Base-by-base conservation (phyloP, 2,888 invertebrate genomes). In the Catonia carolina region DNA sequence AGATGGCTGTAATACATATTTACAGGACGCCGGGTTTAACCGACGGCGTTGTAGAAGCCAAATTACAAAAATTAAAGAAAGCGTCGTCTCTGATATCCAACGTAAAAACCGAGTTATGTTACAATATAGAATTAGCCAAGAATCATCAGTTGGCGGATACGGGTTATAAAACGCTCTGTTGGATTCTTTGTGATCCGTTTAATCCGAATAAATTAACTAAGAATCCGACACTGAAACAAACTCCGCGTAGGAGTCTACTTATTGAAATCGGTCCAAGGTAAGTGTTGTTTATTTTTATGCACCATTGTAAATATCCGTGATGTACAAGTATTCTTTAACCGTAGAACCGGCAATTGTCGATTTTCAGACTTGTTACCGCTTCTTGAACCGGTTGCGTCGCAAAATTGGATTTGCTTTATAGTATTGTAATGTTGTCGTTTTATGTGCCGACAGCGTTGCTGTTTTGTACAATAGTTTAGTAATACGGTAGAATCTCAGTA, bases 251-350 rank as follows among this genome's bases (percentile, higher is more conserved):
- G 60, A 70, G 74, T 23, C 62, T 77, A 10, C 63, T 92, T 5
- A 79, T 95, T 66, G 95, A 95, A 79, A 88, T 93, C 70, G 95
- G 95, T 22, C 95, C 95, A 33, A 84, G 87, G 87, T 86, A 75
- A 64, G 60, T 56, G 15, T 45, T 15, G 5, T 23, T 48, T 6
- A 27, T 27, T 27, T 27, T n/a, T n/a, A n/a, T n/a, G n/a, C n/a
- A n/a, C n/a, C n/a, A n/a, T n/a, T n/a, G n/a, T n/a, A n/a, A n/a
- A n/a, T n/a, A n/a, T n/a, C n/a, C n/a, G n/a, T n/a, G n/a, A n/a
- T n/a, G n/a, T n/a, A n/a, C n/a, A n/a, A n/a, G n/a, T n/a, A n/a
- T n/a, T n/a, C n/a, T n/a, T n/a, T n/a, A n/a, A n/a, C n/a, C n/a
- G n/a, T n/a, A n/a, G n/a, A n/a, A n/a, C n/a, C n/a, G n/a, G n/a